Percentiles rank a stretch among this genome's conserved stretches.
These are phyloP conservation scores for Ceratina calcarata DNA, from an alignment of 1,140 invertebrate genomes.

Conservation along the genomic window DNA sequence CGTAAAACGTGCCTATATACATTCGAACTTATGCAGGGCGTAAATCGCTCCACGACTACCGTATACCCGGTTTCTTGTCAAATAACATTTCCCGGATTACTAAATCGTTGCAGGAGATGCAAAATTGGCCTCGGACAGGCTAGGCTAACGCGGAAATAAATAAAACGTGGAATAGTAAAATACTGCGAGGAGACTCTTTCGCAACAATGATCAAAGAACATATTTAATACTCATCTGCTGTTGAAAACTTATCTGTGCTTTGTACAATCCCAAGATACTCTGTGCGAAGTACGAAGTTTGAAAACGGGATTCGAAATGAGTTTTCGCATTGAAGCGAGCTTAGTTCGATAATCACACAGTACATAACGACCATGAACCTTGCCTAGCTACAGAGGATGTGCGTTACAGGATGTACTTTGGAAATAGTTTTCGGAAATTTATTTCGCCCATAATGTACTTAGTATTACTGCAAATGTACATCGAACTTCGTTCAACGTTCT, in stretches of 20 bases:
- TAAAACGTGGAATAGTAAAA: background rate
- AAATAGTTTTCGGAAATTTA: background rate
- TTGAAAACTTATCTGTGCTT: background rate
- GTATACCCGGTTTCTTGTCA: conserved; percentile 7
- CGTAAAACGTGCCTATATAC: conserved; percentile 37
- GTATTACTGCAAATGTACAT: background rate
- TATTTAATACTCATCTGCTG: background rate
- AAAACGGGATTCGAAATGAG: background rate
- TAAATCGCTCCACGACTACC: conserved; percentile 37
- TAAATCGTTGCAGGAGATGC: background rate
- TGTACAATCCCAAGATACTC: background rate
- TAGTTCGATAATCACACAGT: background rate
- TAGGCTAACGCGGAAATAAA: background rate
- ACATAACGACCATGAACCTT: too few species aligned
- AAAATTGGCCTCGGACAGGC: background rate
- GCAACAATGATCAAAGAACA: background rate
- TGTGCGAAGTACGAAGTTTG: background rate
- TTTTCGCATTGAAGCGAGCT: background rate
- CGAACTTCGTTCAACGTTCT: too few species aligned
- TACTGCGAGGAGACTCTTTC: background rate
- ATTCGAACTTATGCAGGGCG: conserved; percentile 30
- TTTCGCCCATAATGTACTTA: background rate
- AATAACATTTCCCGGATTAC: conserved; percentile 25
- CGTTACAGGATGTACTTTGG: too few species aligned
- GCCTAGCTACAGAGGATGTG: background rate